Conservation (phyloP, 2,113 vertebrate species). For the Apistogramma diplotaenia region DNA sequence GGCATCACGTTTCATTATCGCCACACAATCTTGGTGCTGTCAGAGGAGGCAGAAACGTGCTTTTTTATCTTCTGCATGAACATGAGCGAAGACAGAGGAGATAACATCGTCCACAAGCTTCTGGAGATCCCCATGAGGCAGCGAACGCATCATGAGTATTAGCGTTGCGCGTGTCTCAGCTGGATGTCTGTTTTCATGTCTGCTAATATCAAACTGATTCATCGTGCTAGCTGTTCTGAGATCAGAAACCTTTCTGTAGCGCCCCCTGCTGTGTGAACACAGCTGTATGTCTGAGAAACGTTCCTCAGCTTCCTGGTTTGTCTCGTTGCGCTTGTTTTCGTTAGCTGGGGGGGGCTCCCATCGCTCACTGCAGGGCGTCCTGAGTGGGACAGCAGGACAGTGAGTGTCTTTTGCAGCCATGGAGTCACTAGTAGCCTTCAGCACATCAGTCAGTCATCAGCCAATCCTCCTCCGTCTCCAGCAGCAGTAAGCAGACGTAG, state of each 20-base stretch:
- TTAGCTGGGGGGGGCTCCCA: not conserved
- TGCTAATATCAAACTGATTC: not conserved
- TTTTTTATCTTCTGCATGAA: not conserved
- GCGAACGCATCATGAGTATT: not conserved
- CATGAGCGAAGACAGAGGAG: not conserved
- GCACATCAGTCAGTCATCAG: not conserved
- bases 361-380: not conserved
- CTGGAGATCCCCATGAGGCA: not conserved
- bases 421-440: not conserved
- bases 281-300: not conserved
- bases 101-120: not conserved
- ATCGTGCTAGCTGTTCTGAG: not conserved
- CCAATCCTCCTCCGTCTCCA: not conserved
- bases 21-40: not conserved
- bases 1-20: not conserved
- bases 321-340: rapidly evolving
- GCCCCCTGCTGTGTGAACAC: not conserved
- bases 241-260: not conserved
- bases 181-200: not conserved
- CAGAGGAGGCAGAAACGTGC: not conserved
- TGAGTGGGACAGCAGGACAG: not conserved
- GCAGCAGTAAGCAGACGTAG: not conserved
- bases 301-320: not conserved
- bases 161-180: too few relatives aligned
- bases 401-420: not conserved